These are phyloP conservation scores for Brachirus orientalis DNA, from an alignment of 2,113 vertebrate species.

Conservation along the genomic window DNA sequence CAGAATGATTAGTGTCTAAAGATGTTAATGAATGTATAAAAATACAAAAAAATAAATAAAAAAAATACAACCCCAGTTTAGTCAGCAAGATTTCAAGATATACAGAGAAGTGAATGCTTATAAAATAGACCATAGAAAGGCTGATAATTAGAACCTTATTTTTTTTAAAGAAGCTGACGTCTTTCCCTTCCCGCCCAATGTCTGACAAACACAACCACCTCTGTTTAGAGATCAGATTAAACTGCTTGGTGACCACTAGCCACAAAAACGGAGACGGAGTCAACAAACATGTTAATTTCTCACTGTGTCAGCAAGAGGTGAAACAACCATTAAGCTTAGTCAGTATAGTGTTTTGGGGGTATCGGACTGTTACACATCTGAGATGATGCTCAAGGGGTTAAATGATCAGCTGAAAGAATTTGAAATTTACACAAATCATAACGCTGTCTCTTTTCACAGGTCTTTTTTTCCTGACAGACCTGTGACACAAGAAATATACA, in stretches of 20 bases:
- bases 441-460: constrained; percentile 60
- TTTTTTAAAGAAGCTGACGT: neutral
- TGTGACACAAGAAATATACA: constrained; percentile 59
- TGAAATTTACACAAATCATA: constrained; percentile 68
- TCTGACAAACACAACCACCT: constrained; percentile 39
- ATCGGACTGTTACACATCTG: constrained; percentile 22
- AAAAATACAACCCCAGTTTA: too few relatives aligned
- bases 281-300: constrained; percentile 47
- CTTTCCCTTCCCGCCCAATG: constrained; percentile 24
- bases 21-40: neutral
- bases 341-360: constrained; percentile 1
- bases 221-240: constrained; percentile 31
- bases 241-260: constrained; percentile 11
- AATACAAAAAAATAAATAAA: too few relatives aligned
- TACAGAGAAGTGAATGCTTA: neutral
- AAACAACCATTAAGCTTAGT: constrained; percentile 22
- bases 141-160: neutral
- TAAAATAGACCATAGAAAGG: neutral
- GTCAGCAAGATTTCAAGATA: too few relatives aligned
- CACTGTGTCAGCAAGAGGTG: constrained; percentile 45
- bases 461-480: constrained; percentile 69
- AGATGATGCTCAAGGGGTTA: constrained; percentile 15
- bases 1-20: constrained; percentile 27
- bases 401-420: constrained; percentile 43
- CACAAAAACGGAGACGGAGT: constrained; percentile 41